These are phyloP conservation scores for Ophion ventricosus DNA, from an alignment of 2,888 invertebrate species.

Conservation along the genomic window DNA sequence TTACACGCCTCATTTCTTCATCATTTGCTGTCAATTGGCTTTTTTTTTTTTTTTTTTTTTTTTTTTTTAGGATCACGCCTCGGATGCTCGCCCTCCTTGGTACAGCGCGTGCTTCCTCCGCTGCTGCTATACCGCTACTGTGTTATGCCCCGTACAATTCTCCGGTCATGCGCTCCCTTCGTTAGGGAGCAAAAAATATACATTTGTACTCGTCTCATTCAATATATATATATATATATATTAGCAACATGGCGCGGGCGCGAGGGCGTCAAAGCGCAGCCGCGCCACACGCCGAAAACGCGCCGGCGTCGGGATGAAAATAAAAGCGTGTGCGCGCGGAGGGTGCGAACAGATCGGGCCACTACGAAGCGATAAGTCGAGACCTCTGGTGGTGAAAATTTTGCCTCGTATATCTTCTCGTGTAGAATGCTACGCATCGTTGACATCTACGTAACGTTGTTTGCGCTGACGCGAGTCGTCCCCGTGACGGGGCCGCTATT, in stretches of 20 bases:
- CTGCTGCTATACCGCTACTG: slow-evolving; percentile 45
- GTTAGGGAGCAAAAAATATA: slow-evolving; percentile 34
- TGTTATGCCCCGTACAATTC: slow-evolving; percentile 12
- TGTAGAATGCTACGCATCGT: too few species aligned
- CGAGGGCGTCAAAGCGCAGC: slow-evolving; percentile 42
- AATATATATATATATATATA: slow-evolving; percentile 7
- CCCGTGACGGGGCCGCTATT: too few species aligned
- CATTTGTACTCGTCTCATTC: background rate
- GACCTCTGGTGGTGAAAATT: too few species aligned
- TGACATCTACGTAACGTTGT: too few species aligned
- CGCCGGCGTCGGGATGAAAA: slow-evolving; percentile 5
- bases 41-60: background rate
- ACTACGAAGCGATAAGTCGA: too few species aligned
- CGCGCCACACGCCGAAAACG: slow-evolving; percentile 17
- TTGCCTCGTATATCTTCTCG: too few species aligned
- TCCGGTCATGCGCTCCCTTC: slow-evolving; percentile 47
- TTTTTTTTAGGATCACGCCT: slow-evolving; percentile 2
- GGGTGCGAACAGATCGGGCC: too few species aligned
- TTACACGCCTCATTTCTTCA: slow-evolving; percentile 45
- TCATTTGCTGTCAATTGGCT: slow-evolving; percentile 13
- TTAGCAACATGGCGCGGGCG: slow-evolving; percentile 16
- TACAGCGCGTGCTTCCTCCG: background rate
- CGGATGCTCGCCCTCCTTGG: background rate
- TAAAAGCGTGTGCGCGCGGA: background rate
- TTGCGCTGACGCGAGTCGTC: too few species aligned